Percentiles rank a stretch among this genome's conserved stretches.
These are phyloP conservation scores for Ectemnius continuus DNA, from an alignment of 2,888 invertebrate species.

Conservation along the genomic window DNA sequence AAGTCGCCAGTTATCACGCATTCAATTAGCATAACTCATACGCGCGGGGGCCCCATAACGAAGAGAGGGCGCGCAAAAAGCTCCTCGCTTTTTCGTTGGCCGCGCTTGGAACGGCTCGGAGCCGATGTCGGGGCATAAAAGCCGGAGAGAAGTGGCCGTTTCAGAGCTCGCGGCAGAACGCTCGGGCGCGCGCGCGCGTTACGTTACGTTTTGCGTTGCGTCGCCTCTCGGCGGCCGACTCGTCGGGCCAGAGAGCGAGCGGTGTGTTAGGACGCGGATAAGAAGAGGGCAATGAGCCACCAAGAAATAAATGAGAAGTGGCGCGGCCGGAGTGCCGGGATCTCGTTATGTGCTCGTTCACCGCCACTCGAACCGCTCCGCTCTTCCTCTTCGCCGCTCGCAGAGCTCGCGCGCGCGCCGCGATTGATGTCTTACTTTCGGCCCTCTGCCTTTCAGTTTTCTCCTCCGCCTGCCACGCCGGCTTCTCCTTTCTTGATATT, in stretches of 20 bases:
- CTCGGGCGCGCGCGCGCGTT: slow-evolving; percentile 21
- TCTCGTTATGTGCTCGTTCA: slow-evolving; percentile 49
- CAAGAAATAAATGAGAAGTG: slow-evolving; percentile 67
- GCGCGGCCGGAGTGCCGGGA: slow-evolving; percentile 31
- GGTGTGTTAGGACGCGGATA: slow-evolving; percentile 54
- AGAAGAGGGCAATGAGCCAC: slow-evolving; percentile 49
- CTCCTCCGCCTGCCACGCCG: too few relatives aligned
- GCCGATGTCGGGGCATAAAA: slow-evolving; percentile 3
- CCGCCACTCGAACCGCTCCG: slow-evolving; percentile 37
- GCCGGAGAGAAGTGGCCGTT: background rate
- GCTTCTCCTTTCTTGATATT: too few relatives aligned
- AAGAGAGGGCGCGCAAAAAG: slow-evolving; percentile 62
- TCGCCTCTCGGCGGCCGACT: slow-evolving; percentile 30
- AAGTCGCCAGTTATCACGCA: slow-evolving; percentile 63
- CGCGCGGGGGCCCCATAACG: slow-evolving; percentile 57
- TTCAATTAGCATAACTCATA: slow-evolving; percentile 75
- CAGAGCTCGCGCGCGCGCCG: slow-evolving; percentile 17
- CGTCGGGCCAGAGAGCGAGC: too few relatives aligned
- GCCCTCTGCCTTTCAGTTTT: background rate
- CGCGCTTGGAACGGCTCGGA: too few relatives aligned
- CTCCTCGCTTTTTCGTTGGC: slow-evolving; percentile 44
- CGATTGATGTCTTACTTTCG: slow-evolving; percentile 57
- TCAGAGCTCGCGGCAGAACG: background rate
- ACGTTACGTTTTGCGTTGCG: slow-evolving; percentile 18
- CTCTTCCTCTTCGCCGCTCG: background rate